These are phyloP conservation scores for Solen grandis DNA, from an alignment of 1,140 invertebrate genomes.

Conservation along the genomic window DNA sequence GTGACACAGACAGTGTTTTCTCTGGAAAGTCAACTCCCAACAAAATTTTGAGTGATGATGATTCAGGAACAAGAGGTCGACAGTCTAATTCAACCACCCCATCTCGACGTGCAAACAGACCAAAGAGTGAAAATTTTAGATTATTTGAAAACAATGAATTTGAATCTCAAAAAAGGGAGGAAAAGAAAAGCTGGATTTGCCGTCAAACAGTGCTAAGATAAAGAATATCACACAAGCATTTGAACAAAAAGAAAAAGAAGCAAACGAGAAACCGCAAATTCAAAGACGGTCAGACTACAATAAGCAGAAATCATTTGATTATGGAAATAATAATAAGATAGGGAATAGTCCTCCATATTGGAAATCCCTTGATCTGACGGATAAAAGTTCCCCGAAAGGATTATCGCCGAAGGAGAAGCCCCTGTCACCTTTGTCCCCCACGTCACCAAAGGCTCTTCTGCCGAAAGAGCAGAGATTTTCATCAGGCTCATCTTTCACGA, in stretches of 20 bases:
- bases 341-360: slow-evolving; percentile 9
- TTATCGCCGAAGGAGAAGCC: slow-evolving; percentile 12
- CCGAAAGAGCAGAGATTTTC: slow-evolving; percentile 37
- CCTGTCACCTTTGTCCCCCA: slow-evolving; percentile 31
- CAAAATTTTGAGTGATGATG: slow-evolving; percentile 55
- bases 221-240: slow-evolving; percentile 68
- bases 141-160: slow-evolving; percentile 33
- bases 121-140: neutral
- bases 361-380: slow-evolving; percentile 49
- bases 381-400: slow-evolving; percentile 21
- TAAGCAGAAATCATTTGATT: neutral
- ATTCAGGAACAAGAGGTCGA: slow-evolving; percentile 30
- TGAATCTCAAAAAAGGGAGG: slow-evolving; percentile 43
- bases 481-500: no score
- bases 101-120: slow-evolving; percentile 5
- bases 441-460: slow-evolving; percentile 29
- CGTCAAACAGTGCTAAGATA: slow-evolving; percentile 51
- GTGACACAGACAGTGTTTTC: slow-evolving; percentile 44
- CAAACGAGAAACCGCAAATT: slow-evolving; percentile 28
- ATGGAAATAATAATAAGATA: neutral
- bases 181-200: slow-evolving; percentile 13
- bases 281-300: slow-evolving; percentile 33
- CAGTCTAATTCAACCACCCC: slow-evolving; percentile 5
- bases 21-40: slow-evolving; percentile 35
- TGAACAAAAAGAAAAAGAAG: slow-evolving; percentile 64